Conservation (phyloP, 2,113 vertebrate genomes). For the Anhinga rufa region DNA sequence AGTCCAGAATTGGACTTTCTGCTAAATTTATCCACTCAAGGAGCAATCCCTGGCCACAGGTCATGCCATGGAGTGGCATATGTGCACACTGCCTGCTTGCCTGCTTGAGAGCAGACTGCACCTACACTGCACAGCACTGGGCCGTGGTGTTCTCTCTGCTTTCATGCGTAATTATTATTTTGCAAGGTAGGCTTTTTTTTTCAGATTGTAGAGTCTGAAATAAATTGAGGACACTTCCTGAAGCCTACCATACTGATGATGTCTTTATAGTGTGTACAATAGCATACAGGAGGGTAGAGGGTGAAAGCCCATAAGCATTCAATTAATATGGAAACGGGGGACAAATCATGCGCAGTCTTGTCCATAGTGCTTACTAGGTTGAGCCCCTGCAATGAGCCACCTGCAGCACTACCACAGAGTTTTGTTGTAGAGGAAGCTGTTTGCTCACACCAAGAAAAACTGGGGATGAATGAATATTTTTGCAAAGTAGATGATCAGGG, state of each 20-base stretch:
- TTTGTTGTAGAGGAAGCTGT: neutral
- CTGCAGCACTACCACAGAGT: too few relatives aligned
- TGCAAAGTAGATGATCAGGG: neutral
- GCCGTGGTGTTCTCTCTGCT: neutral
- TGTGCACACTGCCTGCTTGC: neutral
- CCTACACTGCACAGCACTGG: neutral
- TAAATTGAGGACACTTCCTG: neutral
- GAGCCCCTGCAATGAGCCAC: neutral
- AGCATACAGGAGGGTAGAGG: neutral
- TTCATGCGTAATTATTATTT: neutral
- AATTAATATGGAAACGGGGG: neutral
- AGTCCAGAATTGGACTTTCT: neutral
- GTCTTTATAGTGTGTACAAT: too few relatives aligned
- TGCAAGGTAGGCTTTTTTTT: neutral
- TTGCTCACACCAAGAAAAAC: neutral
- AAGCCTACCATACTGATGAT: neutral
- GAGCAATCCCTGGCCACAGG: neutral
- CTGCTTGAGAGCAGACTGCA: neutral
- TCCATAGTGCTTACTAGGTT: neutral
- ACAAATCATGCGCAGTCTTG: neutral
- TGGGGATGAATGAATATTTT: neutral
- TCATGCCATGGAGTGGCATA: neutral
- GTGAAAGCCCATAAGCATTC: neutral
- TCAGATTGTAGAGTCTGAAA: neutral
- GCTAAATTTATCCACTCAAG: neutral